Conservation (phyloP, 2,113 vertebrate species). For the Bufo gargarizans region DNA sequence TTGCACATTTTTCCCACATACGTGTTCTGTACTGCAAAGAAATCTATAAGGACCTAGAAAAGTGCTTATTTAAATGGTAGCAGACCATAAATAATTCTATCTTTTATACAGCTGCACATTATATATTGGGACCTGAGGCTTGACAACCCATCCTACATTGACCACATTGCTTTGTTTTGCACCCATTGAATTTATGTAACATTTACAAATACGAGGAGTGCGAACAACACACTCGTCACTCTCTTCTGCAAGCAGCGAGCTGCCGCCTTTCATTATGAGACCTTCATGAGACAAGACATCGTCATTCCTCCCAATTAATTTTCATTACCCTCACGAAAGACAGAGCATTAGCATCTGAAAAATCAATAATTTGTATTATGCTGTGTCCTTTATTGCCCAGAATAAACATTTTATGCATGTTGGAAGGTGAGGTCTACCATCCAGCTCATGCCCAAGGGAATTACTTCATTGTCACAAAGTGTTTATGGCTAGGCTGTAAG, state of each 20-base stretch:
- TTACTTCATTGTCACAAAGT: constrained; percentile 4
- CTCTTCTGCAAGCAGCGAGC: neutral
- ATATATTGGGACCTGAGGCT: neutral
- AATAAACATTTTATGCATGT: constrained; percentile 40
- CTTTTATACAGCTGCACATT: too few relatives aligned
- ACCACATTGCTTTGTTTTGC: neutral
- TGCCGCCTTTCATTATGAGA: constrained; percentile 25
- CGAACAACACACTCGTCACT: neutral
- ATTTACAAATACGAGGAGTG: neutral
- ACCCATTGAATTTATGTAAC: constrained; percentile 10
- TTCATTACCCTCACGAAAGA: constrained; percentile 48
- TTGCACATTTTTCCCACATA: too few relatives aligned
- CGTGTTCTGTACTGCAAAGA: too few relatives aligned
- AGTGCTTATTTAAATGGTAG: too few relatives aligned
- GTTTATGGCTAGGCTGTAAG: constrained; percentile 16
- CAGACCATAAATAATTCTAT: too few relatives aligned
- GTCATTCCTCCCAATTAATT: constrained; percentile 51
- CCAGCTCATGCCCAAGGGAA: neutral
- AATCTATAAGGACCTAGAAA: too few relatives aligned
- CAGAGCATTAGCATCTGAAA: constrained; percentile 42
- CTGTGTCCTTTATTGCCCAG: constrained; percentile 42
- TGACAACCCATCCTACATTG: neutral
- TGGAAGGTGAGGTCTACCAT: neutral
- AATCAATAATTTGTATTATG: constrained; percentile 51
- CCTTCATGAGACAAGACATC: constrained; percentile 29